A percentile compares a stretch with the other conserved stretches of the same genome.
These are phyloP conservation scores for Castor canadensis DNA, from an alignment of 2,113 vertebrate species.

Conservation along the genomic window DNA sequence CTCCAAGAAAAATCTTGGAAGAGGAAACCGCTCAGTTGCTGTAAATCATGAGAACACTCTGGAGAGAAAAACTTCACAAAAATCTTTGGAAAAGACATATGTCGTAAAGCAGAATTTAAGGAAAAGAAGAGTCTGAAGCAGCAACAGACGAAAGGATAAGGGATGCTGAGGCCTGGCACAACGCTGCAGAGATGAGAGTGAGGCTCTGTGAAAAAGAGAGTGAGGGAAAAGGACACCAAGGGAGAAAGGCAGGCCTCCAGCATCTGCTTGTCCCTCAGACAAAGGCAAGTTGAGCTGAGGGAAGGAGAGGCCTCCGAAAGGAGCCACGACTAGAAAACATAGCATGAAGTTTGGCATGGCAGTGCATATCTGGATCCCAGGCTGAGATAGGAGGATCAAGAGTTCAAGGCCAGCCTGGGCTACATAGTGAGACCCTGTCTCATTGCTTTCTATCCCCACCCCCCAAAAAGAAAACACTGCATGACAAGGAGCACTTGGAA, in stretches of 20 bases:
- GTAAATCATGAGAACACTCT: neutral
- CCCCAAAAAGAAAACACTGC: too few relatives aligned
- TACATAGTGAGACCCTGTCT: too few relatives aligned
- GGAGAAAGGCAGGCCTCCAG: neutral
- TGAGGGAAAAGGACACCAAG: neutral
- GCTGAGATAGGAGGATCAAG: too few relatives aligned
- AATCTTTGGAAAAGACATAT: neutral
- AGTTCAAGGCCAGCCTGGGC: neutral
- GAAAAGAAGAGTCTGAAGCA: neutral
- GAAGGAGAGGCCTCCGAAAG: neutral
- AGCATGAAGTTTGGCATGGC: too few relatives aligned
- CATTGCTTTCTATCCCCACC: too few relatives aligned
- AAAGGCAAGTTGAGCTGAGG: fast-evolving
- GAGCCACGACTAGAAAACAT: neutral
- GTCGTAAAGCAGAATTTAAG: neutral
- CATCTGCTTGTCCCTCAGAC: neutral
- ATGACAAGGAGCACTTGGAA: too few relatives aligned
- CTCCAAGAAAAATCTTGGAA: neutral
- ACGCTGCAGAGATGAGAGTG: neutral
- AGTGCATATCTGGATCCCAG: neutral
- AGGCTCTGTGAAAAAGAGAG: neutral
- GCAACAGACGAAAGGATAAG: neutral
- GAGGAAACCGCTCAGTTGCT: neutral
- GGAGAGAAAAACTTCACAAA: neutral
- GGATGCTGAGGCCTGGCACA: neutral